These are phyloP conservation scores for Drosophila oshimai DNA, from an alignment of 1,140 invertebrate genomes.

Conservation along the genomic window DNA sequence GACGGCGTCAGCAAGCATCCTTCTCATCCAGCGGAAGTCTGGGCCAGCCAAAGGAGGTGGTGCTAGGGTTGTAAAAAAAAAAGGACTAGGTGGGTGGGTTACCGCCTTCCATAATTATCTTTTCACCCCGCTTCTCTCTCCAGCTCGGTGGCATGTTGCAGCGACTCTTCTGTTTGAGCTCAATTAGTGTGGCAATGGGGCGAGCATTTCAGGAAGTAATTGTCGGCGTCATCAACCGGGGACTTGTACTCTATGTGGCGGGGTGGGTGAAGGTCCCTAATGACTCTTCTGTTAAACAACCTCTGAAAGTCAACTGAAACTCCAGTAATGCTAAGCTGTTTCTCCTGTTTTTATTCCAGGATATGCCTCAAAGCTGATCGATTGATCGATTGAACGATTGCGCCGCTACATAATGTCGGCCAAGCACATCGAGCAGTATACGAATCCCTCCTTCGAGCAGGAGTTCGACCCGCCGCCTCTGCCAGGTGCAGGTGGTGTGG, in stretches of 20 bases:
- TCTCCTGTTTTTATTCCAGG: conserved; percentile 13
- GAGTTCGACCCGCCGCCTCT: conserved; percentile 38
- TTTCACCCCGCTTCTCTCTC: conserved; percentile 1
- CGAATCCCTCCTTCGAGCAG: conserved; percentile 77
- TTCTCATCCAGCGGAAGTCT: conserved; percentile 21
- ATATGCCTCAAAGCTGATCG: conserved; percentile 56
- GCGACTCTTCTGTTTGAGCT: conserved; percentile 22
- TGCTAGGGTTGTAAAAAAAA: too few relatives aligned
- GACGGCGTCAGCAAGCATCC: conserved; percentile 38
- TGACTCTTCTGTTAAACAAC: conserved; percentile 4
- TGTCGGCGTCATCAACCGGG: conserved; percentile 26
- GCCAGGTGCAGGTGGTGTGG: conserved; percentile 12
- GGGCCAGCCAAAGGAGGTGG: not conserved
- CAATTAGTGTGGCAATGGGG: conserved; percentile 39
- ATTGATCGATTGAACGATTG: conserved; percentile 42
- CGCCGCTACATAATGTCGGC: conserved; percentile 52
- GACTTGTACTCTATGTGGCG: not conserved
- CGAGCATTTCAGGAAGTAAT: conserved; percentile 28
- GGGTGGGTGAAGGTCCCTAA: conserved; percentile 19
- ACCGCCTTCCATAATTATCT: conserved; percentile 31
- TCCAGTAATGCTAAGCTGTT: not conserved
- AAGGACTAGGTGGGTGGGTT: conserved; percentile 3
- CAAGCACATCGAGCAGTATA: conserved; percentile 68
- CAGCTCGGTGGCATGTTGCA: conserved; percentile 22
- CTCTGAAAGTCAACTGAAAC: not conserved